These are phyloP conservation scores for Campylorhamphus procurvoides DNA, from an alignment of 2,113 vertebrate genomes.

Conservation along the genomic window DNA sequence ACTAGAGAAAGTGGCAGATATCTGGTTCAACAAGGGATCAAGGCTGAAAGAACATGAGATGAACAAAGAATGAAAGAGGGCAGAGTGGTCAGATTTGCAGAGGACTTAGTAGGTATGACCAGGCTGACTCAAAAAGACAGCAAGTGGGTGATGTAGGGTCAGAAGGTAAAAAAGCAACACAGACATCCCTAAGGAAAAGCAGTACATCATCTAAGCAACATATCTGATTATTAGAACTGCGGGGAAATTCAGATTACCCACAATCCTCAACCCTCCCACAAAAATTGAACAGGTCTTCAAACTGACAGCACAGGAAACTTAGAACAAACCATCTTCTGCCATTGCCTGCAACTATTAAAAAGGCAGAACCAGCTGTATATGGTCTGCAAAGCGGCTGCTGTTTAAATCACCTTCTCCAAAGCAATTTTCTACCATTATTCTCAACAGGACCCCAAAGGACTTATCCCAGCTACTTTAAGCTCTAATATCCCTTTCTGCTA, in stretches of 20 bases:
- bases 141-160: neutral
- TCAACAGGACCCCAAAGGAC: neutral
- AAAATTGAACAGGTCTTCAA: neutral
- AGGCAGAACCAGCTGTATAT: neutral
- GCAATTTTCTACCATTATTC: neutral
- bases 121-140: neutral
- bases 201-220: neutral
- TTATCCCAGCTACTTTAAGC: neutral
- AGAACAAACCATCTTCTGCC: neutral
- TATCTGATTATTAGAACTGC: neutral
- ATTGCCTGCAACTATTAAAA: neutral
- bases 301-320: neutral
- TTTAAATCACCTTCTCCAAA: neutral
- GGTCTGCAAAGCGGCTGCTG: neutral
- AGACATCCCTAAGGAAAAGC: neutral
- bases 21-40: neutral
- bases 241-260: neutral
- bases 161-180: neutral
- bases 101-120: neutral
- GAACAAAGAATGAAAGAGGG: neutral
- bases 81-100: neutral
- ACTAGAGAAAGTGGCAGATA: neutral
- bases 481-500: neutral
- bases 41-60: neutral
- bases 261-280: neutral